Evolutionary conservation across 2,888 invertebrate species (phyloP).

Genomic region (Melanostoma scalare): DNA sequence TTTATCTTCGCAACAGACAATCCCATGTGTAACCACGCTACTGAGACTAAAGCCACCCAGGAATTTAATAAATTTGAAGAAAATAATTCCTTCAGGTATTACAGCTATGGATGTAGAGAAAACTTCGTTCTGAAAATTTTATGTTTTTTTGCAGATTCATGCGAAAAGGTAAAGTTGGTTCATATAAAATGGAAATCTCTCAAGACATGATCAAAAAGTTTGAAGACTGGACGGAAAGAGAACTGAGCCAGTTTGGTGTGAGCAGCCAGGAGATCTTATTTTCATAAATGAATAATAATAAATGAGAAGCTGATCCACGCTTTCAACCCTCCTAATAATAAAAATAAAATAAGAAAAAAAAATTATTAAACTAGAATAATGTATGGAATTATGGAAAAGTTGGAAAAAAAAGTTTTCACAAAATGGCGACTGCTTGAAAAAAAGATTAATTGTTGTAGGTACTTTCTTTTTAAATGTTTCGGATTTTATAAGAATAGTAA

Average conservation of each 20-base stretch:
- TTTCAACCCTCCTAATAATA: too few relatives aligned
- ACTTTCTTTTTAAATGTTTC: too few relatives aligned
- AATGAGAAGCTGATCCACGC: too few relatives aligned
- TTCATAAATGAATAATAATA: not conserved
- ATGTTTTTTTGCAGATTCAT: constrained; percentile 14
- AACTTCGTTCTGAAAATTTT: not conserved
- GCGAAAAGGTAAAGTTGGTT: constrained; percentile 17
- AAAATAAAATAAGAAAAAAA: too few relatives aligned
- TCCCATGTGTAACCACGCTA: constrained; percentile 1
- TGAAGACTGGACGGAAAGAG: constrained; percentile 21
- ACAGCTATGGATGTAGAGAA: too few relatives aligned
- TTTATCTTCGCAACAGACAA: not conserved
- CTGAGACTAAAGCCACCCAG: not conserved
- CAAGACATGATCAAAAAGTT: constrained; percentile 4
- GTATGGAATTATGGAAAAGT: too few relatives aligned
- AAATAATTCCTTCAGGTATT: not conserved
- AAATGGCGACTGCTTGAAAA: too few relatives aligned
- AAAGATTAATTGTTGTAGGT: too few relatives aligned
- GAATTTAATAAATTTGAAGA: not conserved
- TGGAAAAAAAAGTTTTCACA: too few relatives aligned
- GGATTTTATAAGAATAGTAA: too few relatives aligned
- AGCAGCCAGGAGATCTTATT: constrained; percentile 14
- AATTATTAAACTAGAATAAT: too few relatives aligned
- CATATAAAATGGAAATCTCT: constrained; percentile 12
- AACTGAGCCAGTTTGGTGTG: not conserved